These are phyloP conservation scores for Stichodactyla mertensii DNA, from an alignment of 64 coral and sea anemone species.

Conservation along the genomic window DNA sequence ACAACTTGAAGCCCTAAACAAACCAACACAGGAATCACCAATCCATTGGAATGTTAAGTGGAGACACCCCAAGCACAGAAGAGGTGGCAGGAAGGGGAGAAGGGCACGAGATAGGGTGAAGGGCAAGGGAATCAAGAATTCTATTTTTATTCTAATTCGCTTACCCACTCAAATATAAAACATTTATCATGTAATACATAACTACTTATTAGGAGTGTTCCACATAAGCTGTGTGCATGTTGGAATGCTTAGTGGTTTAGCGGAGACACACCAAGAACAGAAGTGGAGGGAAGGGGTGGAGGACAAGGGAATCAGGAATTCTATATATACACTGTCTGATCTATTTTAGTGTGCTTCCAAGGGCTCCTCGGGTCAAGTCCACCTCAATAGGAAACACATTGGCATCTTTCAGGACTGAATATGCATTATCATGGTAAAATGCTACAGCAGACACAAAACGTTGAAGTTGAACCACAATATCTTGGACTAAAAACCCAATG, in stretches of 20 bases:
- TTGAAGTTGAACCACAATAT: conserved; percentile 96
- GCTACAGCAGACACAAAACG: conserved; percentile 83
- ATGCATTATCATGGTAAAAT: conserved; percentile 81
- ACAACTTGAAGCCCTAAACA: too few relatives aligned
- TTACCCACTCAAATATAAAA: too few relatives aligned
- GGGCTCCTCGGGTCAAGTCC: conserved; percentile 85
- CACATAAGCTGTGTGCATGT: background rate
- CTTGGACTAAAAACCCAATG: conserved; percentile 67
- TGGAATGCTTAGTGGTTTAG: background rate
- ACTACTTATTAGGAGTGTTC: too few relatives aligned
- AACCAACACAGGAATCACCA: too few relatives aligned
- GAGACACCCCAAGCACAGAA: background rate
- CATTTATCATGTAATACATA: too few relatives aligned
- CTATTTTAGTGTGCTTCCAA: conserved; percentile 77
- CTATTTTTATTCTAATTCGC: too few relatives aligned
- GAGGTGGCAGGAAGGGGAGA: background rate
- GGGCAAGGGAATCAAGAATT: background rate
- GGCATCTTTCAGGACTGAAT: conserved; percentile 81
- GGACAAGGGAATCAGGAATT: background rate
- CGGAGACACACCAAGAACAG: background rate
- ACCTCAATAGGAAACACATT: conserved; percentile 99
- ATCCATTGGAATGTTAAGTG: background rate
- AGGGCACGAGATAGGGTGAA: too few relatives aligned
- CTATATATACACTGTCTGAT: too few relatives aligned
- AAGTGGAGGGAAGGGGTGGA: background rate